Evolutionary conservation across 30 jellyfish, hydroid and myxozoan genomes (phyloP), one percentile per base, ranked within the genome.

Genomic region (Aurelia sp.): DNA sequence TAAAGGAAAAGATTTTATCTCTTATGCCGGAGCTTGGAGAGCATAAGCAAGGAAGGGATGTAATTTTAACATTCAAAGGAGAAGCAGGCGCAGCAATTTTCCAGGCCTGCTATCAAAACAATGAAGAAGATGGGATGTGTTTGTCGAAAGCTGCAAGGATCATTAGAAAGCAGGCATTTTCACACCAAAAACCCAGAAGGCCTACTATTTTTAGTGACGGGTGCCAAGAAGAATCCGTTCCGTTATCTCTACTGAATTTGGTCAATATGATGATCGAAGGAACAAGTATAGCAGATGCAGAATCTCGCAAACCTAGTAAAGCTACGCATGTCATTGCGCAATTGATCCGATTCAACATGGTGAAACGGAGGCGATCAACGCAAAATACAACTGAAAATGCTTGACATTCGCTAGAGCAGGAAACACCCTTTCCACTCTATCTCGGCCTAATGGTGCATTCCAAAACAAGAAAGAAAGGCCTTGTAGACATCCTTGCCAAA

Each of bases 351-450:
- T 76, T 76, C 75, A 76, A 76, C 19, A 76, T 76, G 76, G 83
- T 72, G 83, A 72, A 72, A 72, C n/a, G 31, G 15, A 44, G 41
- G 83, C 59, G 76, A 40, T 76, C 87, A 55, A 55, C 72, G 8
- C n/a, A n/a, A n/a, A 76, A 63, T 63, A 76, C 87, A 19, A 73
- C 27, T 35, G 74, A 76, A 30, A 38, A 5, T 5, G 35, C 75
- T 4, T 30, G 76, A 57, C 75, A 76, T 50, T 13, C 47, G 60
- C 22, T 5, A 50, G 62, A 60, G 74, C 74, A 60, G 53, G 91
- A 81, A 81, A 67, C 84, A n/a, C 80, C 91, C 38, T 68, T 81
- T 53, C 91, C 80, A 59, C 75, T 81, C 19, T 66, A 67, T 60
- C 50, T 67, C 15, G 91, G 86, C 21, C 73, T 81, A 22, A 67